phyloP scores from a whole-genome alignment of 2,797 vertebrate genomes.

The Premnoplex brunnescens region DNA sequence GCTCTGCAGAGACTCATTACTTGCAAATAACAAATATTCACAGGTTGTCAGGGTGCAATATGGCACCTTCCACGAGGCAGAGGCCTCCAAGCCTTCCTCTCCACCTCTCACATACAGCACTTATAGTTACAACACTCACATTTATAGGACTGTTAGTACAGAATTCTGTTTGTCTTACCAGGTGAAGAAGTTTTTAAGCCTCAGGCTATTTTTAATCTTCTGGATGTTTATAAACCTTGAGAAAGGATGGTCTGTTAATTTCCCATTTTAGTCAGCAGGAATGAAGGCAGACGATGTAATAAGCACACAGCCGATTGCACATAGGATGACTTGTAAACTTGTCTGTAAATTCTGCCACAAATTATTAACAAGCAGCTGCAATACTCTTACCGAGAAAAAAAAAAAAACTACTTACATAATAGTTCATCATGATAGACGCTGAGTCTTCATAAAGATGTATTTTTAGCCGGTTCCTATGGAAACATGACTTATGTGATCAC shows the following conservation, averaged over 20 bases:
- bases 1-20: background rate
- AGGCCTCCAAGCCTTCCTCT: background rate
- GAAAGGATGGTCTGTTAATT: slow-evolving; percentile 6
- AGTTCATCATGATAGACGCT: background rate
- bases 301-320: background rate
- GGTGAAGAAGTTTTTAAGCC: background rate
- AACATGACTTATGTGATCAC: background rate
- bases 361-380: slow-evolving; percentile 40
- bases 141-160: background rate
- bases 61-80: background rate
- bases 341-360: slow-evolving; percentile 13
- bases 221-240: slow-evolving; percentile 5
- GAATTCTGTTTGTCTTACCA: background rate
- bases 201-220: slow-evolving; percentile 26
- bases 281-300: background rate
- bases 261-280: slow-evolving; percentile 16
- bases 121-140: background rate
- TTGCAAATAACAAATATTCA: background rate
- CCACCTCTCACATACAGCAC: background rate
- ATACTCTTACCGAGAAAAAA: background rate
- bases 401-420: background rate
- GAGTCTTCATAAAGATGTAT: background rate
- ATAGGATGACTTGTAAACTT: slow-evolving; percentile 15
- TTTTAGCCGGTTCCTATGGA: slow-evolving; percentile 48
- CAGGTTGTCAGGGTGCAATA: background rate